phyloP scores from a whole-genome alignment of 2,113 vertebrate genomes.

The Hypanus sabinus region DNA sequence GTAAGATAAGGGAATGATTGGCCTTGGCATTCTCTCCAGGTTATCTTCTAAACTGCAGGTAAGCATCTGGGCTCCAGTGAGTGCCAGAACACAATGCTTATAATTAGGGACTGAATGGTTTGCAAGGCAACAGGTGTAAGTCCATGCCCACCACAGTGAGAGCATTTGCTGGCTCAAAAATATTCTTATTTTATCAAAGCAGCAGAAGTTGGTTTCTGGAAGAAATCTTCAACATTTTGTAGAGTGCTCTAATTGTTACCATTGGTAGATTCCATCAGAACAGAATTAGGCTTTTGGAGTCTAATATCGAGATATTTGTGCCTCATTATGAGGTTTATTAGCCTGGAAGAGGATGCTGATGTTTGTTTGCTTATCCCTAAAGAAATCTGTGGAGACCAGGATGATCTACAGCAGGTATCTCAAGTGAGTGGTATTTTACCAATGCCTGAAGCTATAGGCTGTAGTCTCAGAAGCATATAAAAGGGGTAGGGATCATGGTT shows the following conservation, averaged over 20 bases:
- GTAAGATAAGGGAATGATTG: neutral
- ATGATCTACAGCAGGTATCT: no score
- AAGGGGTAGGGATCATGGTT: no score
- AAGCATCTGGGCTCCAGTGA: neutral
- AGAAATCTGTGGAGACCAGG: no score
- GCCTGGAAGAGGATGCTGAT: no score
- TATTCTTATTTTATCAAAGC: neutral
- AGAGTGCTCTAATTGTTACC: neutral
- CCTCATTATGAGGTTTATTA: no score
- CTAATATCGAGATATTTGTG: no score
- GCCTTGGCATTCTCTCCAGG: neutral
- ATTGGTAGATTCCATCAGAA: no score
- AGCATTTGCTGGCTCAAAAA: neutral
- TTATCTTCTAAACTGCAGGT: neutral
- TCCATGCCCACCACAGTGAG: neutral
- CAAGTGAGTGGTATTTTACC: no score
- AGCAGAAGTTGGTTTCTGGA: neutral
- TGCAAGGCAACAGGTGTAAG: neutral
- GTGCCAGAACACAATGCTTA: neutral
- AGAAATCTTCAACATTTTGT: neutral
- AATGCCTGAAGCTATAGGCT: no score
- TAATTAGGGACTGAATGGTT: neutral
- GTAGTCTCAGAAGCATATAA: no score
- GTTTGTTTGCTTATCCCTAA: no score
- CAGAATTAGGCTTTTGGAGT: no score